Base-by-base conservation (phyloP, 1,140 invertebrate species). In the Ridgeia piscesae region DNA sequence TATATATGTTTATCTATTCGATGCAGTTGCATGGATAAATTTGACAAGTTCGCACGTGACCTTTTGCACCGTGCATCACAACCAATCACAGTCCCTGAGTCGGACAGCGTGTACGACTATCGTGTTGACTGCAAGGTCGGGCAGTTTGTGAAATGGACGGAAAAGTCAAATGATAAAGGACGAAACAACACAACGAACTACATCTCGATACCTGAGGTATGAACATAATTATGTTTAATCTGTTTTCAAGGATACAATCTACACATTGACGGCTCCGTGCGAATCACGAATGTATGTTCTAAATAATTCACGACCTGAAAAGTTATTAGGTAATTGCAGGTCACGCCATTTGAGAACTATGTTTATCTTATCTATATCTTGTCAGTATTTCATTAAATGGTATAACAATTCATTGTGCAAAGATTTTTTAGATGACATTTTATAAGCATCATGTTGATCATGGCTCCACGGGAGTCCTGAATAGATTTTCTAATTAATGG, bases 11-110 rank as follows among this genome's bases (percentile, higher is more conserved):
- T 77, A 77, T 77, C 17, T 77, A 21, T 42, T 42, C 21, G 21
- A 90, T 21, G 4, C 91, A 91, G 91, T 33, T 58, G 42, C n/a
- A 35, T 42, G 91, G 34, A 91, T 33, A 91, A 58, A 50, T 96
- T 96, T 93, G 94, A 94, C 92, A 94, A 95, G 93, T 95, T 95
- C 94, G 94, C 94, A 14, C 94, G 94, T 91, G 95, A 95, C 92
- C 93, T 93, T 2, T 93, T 96, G 93, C 95, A 94, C 91, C 93
- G 94, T 35, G 94, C 95, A 21, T 92, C 93, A 0, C 94, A 95
- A 88, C 94, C 94, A 1, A 93, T 96, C 35, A 93, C 94, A 21
- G 93, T 96, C 8, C 95, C 95, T 6, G 35, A 93, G 34, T 92
- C 91, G 90, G 95, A 94, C 31, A 93, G 94, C 88, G 95, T 95